Base-by-base conservation (phyloP, 2,888 invertebrate genomes). In the Cephus pygmeus region DNA sequence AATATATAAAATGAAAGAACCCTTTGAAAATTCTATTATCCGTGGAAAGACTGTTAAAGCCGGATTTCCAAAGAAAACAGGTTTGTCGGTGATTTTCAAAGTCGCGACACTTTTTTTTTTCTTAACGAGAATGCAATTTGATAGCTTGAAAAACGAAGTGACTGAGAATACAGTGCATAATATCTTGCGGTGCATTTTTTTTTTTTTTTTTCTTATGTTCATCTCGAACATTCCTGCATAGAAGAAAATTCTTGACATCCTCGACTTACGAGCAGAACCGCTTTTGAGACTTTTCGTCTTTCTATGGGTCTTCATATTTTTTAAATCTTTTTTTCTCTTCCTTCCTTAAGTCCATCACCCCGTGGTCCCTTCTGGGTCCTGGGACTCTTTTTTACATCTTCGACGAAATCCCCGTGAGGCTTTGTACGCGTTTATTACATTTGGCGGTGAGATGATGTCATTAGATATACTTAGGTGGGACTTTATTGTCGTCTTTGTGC, bases 381-480 rank as follows among this genome's bases (percentile, higher is more conserved):
- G 6, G 71, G 12, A 71, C 71, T 30, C 77, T 82, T 84, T 85
- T 86, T 86, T 84, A 86, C 84, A 85, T 83, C 83, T 83, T 84
- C 86, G 85, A 87, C 86, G 85, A 86, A 88, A 86, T 86, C 85
- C 83, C 79, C 79, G 81, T 76, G 56, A 83, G 78, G 83, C 84
- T 84, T 86, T 86, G 85, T 87, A 80, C 82, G 34, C 84, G 80
- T 89, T 88, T 87, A 88, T 88, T 87, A 83, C 87, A 81, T 75
- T 81, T 83, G 78, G 80, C 82, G 82, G 83, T 83, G 87, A 82
- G 88, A 89, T 88, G 88, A 88, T 88, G 88, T 87, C 88, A 89
- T 89, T 89, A 89, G 88, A 87, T 87, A 88, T 89, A 88, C 88
- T 89, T 89, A 88, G 87, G 86, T 80, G 82, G 81, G 83, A 87